These are phyloP conservation scores for Pseudochaenichthys georgianus DNA, from an alignment of 2,797 vertebrate species.

Conservation along the genomic window DNA sequence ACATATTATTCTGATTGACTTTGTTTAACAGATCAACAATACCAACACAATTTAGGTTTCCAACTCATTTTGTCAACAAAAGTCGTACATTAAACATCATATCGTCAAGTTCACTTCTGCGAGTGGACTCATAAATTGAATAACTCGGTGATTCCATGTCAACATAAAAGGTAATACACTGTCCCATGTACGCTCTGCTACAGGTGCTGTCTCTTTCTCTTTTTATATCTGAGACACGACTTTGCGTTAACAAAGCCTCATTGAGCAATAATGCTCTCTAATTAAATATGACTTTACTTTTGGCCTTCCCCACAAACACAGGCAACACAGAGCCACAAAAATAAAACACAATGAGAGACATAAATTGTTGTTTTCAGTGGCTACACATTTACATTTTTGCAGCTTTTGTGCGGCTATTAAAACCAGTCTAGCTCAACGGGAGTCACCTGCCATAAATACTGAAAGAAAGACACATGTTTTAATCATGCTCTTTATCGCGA, in stretches of 20 bases:
- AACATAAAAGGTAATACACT: slow-evolving; percentile 2
- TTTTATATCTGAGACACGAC: slow-evolving; percentile 58
- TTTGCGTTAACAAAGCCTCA: slow-evolving; percentile 65
- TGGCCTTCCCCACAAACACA: slow-evolving; percentile 63
- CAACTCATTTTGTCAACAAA: slow-evolving; percentile 11
- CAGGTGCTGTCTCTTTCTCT: slow-evolving; percentile 59
- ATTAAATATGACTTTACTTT: slow-evolving; percentile 76
- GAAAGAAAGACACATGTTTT: slow-evolving; percentile 49
- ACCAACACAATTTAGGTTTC: not conserved
- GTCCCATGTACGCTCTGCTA: slow-evolving; percentile 40
- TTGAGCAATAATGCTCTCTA: slow-evolving; percentile 65
- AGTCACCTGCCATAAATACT: slow-evolving; percentile 63
- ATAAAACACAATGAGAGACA: slow-evolving; percentile 49
- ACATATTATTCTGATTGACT: slow-evolving; percentile 27
- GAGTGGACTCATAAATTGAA: slow-evolving; percentile 21
- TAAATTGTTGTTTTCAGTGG: slow-evolving; percentile 63
- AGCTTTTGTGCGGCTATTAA: slow-evolving; percentile 64
- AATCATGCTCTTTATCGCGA: slow-evolving; percentile 54
- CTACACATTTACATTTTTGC: slow-evolving; percentile 60
- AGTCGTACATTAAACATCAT: slow-evolving; percentile 1
- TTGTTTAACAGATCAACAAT: slow-evolving; percentile 31
- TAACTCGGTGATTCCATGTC: slow-evolving; percentile 19
- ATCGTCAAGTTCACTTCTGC: slow-evolving; percentile 5
- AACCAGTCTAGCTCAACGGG: slow-evolving; percentile 54
- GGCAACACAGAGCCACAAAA: slow-evolving; percentile 52